These are phyloP conservation scores for Mobula hypostoma DNA, from an alignment of 2,113 vertebrate species.

Conservation along the genomic window DNA sequence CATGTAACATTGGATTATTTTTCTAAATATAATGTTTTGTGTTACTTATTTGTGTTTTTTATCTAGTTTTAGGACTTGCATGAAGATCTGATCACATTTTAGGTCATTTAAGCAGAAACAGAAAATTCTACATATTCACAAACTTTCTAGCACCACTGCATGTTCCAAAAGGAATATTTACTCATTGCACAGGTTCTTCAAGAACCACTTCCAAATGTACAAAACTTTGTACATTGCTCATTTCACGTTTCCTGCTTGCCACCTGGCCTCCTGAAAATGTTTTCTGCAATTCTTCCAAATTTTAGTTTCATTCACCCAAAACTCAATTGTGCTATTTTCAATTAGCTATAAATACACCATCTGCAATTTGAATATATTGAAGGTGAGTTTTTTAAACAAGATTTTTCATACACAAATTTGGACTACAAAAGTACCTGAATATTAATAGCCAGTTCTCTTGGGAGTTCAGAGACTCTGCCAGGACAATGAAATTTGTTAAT, in stretches of 20 bases:
- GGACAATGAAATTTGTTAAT: not conserved
- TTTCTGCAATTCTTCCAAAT: not conserved
- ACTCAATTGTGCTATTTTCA: not conserved
- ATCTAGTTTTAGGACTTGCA: no score
- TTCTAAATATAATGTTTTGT: no score
- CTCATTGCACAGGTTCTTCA: not conserved
- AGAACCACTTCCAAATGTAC: not conserved
- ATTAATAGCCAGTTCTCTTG: slow-evolving; percentile 1
- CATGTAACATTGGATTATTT: no score
- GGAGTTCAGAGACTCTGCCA: slow-evolving; percentile 1
- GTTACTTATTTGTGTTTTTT: no score
- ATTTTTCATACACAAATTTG: slow-evolving; percentile 8
- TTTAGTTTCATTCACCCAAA: not conserved
- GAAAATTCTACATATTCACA: no score
- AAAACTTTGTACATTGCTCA: not conserved
- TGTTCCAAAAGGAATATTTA: not conserved
- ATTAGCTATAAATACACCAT: not conserved
- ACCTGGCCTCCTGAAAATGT: not conserved
- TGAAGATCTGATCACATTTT: no score
- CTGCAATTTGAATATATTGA: not conserved
- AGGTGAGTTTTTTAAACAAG: not conserved
- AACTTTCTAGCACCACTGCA: no score
- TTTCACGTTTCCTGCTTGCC: not conserved
- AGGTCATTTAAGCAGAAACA: no score
- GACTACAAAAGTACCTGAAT: not conserved